Evolutionary conservation across 2,888 invertebrate species (phyloP).

Genomic region (Glomeris marginata): DNA sequence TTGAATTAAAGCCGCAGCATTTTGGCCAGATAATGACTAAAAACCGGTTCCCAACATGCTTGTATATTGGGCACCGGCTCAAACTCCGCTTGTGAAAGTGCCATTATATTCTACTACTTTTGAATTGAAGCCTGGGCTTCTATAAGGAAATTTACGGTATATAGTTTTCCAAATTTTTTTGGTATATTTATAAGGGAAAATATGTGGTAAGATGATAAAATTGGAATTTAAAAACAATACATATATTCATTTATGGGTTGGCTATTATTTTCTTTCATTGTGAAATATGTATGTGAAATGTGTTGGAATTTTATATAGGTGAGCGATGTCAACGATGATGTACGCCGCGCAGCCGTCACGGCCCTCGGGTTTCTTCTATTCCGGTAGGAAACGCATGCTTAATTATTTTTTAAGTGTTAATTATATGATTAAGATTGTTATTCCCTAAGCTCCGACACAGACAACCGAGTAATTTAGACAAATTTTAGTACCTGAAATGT

Average conservation of each 20-base stretch:
- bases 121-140: too few relatives aligned
- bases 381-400: constrained; percentile 40
- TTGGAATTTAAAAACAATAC: neutral
- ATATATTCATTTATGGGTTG: neutral
- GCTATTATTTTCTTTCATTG: neutral
- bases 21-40: too few relatives aligned
- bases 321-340: constrained; percentile 98
- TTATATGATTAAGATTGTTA: too few relatives aligned
- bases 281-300: constrained; percentile 4
- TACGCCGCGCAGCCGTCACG: constrained; percentile 93
- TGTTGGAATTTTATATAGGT: constrained; percentile 32
- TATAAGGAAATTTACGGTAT: too few relatives aligned
- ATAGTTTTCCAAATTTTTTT: neutral
- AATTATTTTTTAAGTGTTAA: constrained; percentile 3
- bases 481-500: too few relatives aligned
- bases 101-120: too few relatives aligned
- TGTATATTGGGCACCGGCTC: too few relatives aligned
- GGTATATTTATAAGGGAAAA: neutral
- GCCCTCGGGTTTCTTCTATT: constrained; percentile 96
- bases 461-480: too few relatives aligned
- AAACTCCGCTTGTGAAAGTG: too few relatives aligned
- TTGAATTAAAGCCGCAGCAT: too few relatives aligned
- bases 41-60: too few relatives aligned
- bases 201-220: neutral
- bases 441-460: too few relatives aligned